phyloP scores from a whole-genome alignment of 2,797 vertebrate species.

The Amblyraja radiata region DNA sequence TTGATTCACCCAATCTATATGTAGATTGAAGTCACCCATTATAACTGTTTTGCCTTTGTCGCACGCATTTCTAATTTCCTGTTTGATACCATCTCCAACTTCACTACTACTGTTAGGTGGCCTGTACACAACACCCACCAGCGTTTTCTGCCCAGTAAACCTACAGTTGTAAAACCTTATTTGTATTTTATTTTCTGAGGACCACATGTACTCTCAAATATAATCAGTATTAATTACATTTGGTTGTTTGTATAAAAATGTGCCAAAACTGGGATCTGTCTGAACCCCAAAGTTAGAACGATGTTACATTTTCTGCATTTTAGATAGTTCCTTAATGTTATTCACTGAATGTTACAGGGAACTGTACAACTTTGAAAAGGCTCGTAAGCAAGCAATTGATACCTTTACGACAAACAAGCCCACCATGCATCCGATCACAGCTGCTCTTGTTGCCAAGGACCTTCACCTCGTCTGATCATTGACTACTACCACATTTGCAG shows the following conservation, averaged over 20 bases:
- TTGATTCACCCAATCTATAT: too few relatives aligned
- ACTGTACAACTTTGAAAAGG: slow-evolving; percentile 74
- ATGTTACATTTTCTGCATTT: not conserved
- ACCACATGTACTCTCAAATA: not conserved
- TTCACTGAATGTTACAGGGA: slow-evolving; percentile 60
- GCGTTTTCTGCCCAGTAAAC: too few relatives aligned
- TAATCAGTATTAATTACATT: not conserved
- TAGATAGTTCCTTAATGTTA: not conserved
- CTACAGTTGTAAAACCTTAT: too few relatives aligned
- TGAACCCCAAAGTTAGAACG: not conserved
- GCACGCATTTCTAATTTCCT: too few relatives aligned
- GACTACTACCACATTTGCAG: slow-evolving; percentile 28
- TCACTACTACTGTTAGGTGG: too few relatives aligned
- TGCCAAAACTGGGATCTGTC: not conserved
- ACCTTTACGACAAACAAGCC: slow-evolving; percentile 62
- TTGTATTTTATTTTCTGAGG: too few relatives aligned
- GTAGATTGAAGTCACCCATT: too few relatives aligned
- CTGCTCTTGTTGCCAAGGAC: slow-evolving; percentile 76
- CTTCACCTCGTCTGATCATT: slow-evolving; percentile 63
- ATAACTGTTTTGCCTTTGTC: too few relatives aligned
- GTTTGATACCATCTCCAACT: too few relatives aligned
- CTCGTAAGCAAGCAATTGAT: slow-evolving; percentile 59
- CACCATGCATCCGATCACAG: slow-evolving; percentile 78
- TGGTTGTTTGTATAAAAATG: not conserved
- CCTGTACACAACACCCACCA: too few relatives aligned